These are phyloP conservation scores for Dicaeum eximium DNA, from an alignment of 2,113 vertebrate genomes.

Conservation along the genomic window DNA sequence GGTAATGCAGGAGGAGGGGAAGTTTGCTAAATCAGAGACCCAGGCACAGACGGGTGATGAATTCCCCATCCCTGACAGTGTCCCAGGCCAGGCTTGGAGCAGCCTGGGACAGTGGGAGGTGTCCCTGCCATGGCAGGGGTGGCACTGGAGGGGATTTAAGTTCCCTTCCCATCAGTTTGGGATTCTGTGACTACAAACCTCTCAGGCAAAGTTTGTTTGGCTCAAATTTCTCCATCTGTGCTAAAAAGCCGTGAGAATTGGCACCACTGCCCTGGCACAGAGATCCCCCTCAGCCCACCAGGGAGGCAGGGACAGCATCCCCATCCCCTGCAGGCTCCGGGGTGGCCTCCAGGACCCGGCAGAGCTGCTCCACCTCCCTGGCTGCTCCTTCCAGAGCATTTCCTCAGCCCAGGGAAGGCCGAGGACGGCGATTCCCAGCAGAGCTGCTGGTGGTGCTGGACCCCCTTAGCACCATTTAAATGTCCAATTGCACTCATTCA, in stretches of 20 bases:
- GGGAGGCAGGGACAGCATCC: neutral
- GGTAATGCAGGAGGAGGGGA: neutral
- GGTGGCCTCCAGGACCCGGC: neutral
- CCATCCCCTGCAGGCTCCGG: accelerated
- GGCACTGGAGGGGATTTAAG: neutral
- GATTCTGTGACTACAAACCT: neutral
- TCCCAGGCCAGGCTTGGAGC: neutral
- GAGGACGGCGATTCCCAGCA: neutral
- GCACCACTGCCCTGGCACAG: neutral
- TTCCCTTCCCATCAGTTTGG: neutral
- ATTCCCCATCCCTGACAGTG: neutral
- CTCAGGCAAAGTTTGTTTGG: neutral
- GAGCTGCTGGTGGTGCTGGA: slow-evolving; percentile 17
- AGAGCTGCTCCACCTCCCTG: neutral
- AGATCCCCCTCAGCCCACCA: neutral
- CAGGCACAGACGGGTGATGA: neutral
- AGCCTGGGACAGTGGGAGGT: neutral
- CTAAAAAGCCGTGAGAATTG: neutral
- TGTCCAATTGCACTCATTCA: slow-evolving; percentile 50
- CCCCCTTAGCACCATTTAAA: slow-evolving; percentile 44
- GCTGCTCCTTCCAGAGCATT: neutral
- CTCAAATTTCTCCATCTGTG: neutral
- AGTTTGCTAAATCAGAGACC: neutral
- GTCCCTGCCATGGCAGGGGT: neutral
- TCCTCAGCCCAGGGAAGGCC: neutral